Evolutionary conservation across 2,888 invertebrate genomes (phyloP), one percentile per base, ranked within the genome.

Genomic region (Coleophora deauratella): DNA sequence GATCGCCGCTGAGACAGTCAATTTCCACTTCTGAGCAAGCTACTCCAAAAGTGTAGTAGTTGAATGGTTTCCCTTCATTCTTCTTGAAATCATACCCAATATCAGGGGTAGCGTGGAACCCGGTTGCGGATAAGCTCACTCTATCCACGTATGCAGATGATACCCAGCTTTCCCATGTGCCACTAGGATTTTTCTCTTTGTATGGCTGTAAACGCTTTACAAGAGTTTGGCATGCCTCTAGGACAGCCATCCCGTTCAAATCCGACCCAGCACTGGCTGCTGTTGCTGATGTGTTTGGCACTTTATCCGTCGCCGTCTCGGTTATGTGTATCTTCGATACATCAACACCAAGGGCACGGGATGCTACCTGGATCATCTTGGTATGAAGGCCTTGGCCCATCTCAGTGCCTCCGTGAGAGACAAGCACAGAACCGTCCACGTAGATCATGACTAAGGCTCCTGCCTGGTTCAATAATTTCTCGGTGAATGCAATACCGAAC

Each of bases 361-460:
- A 92, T 3, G 95, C 94, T 9, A 96, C 91, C 88, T 98, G 97
- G 40, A 96, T 91, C 93, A 97, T 96, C 87, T 98, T 98, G 0
- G 96, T 98, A 66, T 97, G 94, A 3, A 99, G 82, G 1, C 98
- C 98, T 81, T 98, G 98, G 0, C 98, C 98, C 93, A 98, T 98
- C 87, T 98, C 98, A 8, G 94, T 93, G n/a, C 97, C 98, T 28
- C 96, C 96, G 66, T 96, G 97, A 0, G 93, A 90, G 12, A 98
- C 58, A 9, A 98, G 84, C 2, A 98, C 95, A 0, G 97, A 95
- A 1, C 97, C 97, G 71, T 95, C 95, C 0, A 86, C 86, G 65
- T 98, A 97, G n/a, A 97, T 88, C 33, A 95, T 89, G 1, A 98
- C 88, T 40, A 98, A 79, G 0, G 97, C 96, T 7, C 96, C 97